Conservation (phyloP, 2,888 invertebrate species). For the Sphaerophoria rueppellii region DNA sequence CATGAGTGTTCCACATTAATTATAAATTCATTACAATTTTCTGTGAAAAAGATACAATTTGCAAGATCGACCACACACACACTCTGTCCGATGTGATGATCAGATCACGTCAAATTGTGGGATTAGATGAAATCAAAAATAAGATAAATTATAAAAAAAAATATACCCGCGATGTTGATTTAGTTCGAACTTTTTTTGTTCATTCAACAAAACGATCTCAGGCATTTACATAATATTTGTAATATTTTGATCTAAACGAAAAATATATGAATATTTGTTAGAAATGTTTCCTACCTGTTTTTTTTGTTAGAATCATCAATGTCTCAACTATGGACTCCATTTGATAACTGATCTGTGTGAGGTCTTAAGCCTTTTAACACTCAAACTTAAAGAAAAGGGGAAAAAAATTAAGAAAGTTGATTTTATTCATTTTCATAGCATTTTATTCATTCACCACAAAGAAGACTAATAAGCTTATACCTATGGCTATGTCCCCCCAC, state of each 20-base stretch:
- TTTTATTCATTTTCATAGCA: slow-evolving; percentile 25
- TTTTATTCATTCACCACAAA: slow-evolving; percentile 69
- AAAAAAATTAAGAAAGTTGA: slow-evolving; percentile 6
- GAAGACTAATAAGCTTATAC: slow-evolving; percentile 70
- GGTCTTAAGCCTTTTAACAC: slow-evolving; percentile 47
- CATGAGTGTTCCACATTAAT: slow-evolving; percentile 65
- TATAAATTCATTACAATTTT: slow-evolving; percentile 61
- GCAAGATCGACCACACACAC: slow-evolving; percentile 54
- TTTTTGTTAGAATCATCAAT: slow-evolving; percentile 58
- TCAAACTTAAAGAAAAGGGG: neutral
- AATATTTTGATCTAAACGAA: slow-evolving; percentile 24
- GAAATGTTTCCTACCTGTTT: slow-evolving; percentile 37
- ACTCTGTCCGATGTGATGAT: neutral
- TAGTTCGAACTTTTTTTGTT: slow-evolving; percentile 19
- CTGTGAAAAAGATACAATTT: slow-evolving; percentile 50
- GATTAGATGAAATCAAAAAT: slow-evolving; percentile 21
- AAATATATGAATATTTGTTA: slow-evolving; percentile 18
- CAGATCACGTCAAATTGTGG: slow-evolving; percentile 16
- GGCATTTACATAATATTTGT: slow-evolving; percentile 31
- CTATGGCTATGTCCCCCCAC: slow-evolving; percentile 59
- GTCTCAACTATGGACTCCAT: slow-evolving; percentile 34
- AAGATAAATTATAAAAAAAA: slow-evolving; percentile 34
- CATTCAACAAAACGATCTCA: neutral
- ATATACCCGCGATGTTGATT: slow-evolving; percentile 27
- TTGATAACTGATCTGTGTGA: slow-evolving; percentile 67